Evolutionary conservation across 2,113 vertebrate species (phyloP), one percentile per base, ranked within the genome.

Genomic region (Nesogale talazaci): DNA sequence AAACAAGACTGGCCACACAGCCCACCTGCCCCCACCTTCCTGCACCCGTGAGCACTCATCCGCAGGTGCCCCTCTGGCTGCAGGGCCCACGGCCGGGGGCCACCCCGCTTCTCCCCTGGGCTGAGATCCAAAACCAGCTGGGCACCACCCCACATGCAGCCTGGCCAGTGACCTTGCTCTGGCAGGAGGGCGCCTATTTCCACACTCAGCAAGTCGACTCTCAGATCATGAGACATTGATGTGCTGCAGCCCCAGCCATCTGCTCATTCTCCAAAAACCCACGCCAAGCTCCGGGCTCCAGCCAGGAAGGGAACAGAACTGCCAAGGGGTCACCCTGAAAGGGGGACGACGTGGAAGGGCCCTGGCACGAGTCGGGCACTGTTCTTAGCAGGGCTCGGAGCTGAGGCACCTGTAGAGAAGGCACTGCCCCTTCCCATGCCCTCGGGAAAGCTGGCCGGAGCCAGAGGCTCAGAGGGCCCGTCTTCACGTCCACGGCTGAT

Each of bases 61-160:
- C 7, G 2, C 3, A 31, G 52, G 15, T 10, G 29, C 19, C 69
- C 3, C 22, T 42, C 38, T 20, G 27, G 11, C 9, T 19, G 38
- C 20, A 31, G 63, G 0, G 0, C 23, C 76, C 36, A 2, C 0
- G 0, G 52, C 25, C 10, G 16, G 42, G 42, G 86, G 65, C 36
- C 8, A 2, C n/a, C 16, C 16, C 6, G 25, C 19, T 56, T 46
- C 69, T 17, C 36, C 15, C 0, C 2, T 0, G 4, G 9, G 14
- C 22, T 9, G 31, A 83, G 76, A 78, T 52, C 74, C 34, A 56
- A 52, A 86, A 69, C 38, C 52, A 12, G n/a, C 0, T 19, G 22
- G 27, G 56, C 25, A 34, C 19, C 17, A 12, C 38, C 20, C 80
- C 2, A n/a, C n/a, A n/a, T n/a, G 72, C 12, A 17, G 16, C 36